Evolutionary conservation across 2,888 invertebrate genomes (phyloP).

Genomic region (Tinea trinotella): DNA sequence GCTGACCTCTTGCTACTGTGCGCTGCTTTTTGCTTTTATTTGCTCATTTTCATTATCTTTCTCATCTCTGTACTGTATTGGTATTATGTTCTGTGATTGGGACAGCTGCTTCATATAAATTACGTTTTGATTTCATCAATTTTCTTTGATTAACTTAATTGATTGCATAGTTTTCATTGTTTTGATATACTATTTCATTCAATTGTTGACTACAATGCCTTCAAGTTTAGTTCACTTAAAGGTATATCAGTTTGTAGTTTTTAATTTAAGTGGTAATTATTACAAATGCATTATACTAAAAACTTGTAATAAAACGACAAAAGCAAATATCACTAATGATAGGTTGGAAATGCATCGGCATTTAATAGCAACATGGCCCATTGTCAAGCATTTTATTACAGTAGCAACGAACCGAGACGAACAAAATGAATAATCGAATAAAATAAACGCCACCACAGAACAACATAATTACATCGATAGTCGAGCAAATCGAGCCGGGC

Average conservation of each 20-base stretch:
- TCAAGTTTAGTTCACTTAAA: no score
- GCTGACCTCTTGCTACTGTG: conserved; percentile 29
- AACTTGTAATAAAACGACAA: background rate
- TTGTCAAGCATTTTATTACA: conserved; percentile 21
- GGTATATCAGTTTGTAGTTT: no score
- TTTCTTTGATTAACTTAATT: background rate
- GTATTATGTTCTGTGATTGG: background rate
- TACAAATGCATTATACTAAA: no score
- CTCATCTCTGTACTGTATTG: background rate
- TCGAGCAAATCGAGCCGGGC: conserved; percentile 32
- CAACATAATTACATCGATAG: conserved; percentile 42
- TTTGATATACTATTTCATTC: no score
- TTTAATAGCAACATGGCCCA: conserved; percentile 1
- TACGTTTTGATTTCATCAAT: background rate
- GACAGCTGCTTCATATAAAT: background rate
- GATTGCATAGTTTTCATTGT: no score
- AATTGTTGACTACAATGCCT: no score
- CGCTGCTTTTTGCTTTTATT: conserved; percentile 19
- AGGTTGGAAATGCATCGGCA: background rate
- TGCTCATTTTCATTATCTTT: background rate
- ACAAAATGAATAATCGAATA: conserved; percentile 32
- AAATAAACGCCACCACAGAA: conserved; percentile 38
- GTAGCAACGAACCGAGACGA: conserved; percentile 21
- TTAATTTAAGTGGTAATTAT: no score
- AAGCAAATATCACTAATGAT: background rate